Evolutionary conservation across 2,113 vertebrate genomes (phyloP), one percentile per base, ranked within the genome.

Genomic region (Melanostigma gelatinosum): DNA sequence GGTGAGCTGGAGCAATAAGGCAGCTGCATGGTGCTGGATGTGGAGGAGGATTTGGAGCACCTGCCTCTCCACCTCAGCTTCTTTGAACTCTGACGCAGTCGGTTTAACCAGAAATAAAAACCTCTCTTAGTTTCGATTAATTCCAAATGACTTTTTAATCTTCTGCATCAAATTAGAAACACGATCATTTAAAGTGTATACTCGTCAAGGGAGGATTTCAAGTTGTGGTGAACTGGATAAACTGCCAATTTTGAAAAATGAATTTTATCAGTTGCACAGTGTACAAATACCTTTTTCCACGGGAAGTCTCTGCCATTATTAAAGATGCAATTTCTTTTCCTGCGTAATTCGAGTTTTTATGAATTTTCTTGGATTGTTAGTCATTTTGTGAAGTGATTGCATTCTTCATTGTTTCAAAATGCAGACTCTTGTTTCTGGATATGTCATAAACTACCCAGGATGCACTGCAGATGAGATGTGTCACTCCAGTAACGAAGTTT

Each of bases 21-120:
- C 77, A 80, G 55, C 52, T 79, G 60, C 74, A 24, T 68, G 36
- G 58, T 36, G 82, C 27, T 66, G 77, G 66, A 60, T 54, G 55
- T 22, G 50, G 32, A 24, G 63, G 42, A 66, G 18, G 22, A 58
- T 66, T 54, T 42, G 72, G 63, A 83, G 57, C 63, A 84, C 73
- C 79, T 84, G 85, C 32, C 18, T 52, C 72, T 72, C 38, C 71
- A 27, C 29, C 24, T 12, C 55, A 63, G 1, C 18, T 54, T 9
- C 38, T 72, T 64, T 52, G 12, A 55, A 71, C 22, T 13, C 0
- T 32, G 1, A 73, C n/a, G 4, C 1, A 1, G n/a, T 57, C 7
- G 16, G 0, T 71, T 65, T 38, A 1, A 75, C 36, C 20, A 40
- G 36, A 71, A 52, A 27, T 1, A 38, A 50, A 34, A 10, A 7